phyloP scores from a whole-genome alignment of 2,113 vertebrate species.

The Agelaius phoeniceus region DNA sequence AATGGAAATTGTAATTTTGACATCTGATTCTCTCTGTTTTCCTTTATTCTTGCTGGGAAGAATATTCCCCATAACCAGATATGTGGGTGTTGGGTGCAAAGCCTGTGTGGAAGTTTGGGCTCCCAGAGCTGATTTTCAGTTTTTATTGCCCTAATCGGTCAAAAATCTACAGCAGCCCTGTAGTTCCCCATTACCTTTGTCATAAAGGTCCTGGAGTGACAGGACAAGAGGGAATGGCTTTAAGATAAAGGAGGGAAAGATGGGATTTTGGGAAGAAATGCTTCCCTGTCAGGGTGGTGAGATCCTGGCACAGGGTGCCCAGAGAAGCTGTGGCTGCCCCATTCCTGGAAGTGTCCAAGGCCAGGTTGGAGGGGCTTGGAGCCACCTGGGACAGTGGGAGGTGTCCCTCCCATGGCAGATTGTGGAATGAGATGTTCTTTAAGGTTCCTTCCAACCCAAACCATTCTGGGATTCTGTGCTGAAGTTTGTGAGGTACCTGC shows the following conservation, averaged over 20 bases:
- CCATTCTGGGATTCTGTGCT: not conserved
- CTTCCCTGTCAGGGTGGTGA: not conserved
- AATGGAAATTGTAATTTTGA: not conserved
- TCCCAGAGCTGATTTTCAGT: not conserved
- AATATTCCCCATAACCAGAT: too few relatives aligned
- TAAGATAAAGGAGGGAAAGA: not conserved
- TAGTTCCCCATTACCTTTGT: not conserved
- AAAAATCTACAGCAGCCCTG: not conserved
- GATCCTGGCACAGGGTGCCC: not conserved
- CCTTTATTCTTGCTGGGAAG: not conserved
- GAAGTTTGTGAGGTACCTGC: not conserved
- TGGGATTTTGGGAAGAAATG: not conserved
- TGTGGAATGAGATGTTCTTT: not conserved
- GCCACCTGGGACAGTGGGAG: fast-evolving
- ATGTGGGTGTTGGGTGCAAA: not conserved
- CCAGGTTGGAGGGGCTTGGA: not conserved
- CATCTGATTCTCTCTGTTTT: not conserved
- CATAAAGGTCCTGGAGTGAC: not conserved
- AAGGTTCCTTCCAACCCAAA: not conserved
- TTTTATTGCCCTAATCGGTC: not conserved
- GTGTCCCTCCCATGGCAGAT: not conserved
- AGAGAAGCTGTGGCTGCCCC: not conserved
- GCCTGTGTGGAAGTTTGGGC: fast-evolving
- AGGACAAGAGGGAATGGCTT: not conserved
- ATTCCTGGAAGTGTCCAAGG: not conserved